These are phyloP conservation scores for Barypeithes pellucidus DNA, from an alignment of 2,888 invertebrate species.

Conservation along the genomic window DNA sequence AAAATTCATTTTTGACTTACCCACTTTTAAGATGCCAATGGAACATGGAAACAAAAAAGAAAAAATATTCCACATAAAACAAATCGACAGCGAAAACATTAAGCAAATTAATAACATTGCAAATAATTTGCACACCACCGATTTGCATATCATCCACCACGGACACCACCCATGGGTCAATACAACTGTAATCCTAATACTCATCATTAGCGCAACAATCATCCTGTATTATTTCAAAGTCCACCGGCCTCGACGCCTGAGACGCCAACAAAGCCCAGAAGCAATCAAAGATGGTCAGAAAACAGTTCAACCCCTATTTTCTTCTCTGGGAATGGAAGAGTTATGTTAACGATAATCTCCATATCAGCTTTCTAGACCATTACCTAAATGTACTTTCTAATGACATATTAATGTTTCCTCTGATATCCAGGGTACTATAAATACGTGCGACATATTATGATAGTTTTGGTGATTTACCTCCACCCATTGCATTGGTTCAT, in stretches of 20 bases:
- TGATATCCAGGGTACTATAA: neutral
- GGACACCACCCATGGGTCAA: neutral
- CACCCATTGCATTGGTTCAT: no score
- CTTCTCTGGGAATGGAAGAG: conserved; percentile 20
- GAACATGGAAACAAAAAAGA: neutral
- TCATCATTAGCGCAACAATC: neutral
- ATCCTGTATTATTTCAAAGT: neutral
- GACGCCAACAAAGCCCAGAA: neutral
- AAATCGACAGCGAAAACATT: conserved; percentile 1
- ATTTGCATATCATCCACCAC: neutral
- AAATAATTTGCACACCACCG: neutral
- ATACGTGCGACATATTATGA: no score
- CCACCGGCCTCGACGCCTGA: neutral
- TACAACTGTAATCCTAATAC: neutral
- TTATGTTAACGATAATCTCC: neutral
- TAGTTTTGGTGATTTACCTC: no score
- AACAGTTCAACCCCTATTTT: conserved; percentile 13
- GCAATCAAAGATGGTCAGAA: neutral
- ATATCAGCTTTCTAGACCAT: conserved; percentile 6
- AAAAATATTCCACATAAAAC: neutral
- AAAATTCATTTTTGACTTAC: conserved; percentile 2
- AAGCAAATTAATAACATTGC: conserved; percentile 5
- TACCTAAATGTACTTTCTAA: neutral
- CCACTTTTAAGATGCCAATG: neutral
- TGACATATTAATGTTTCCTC: neutral